phyloP scores from a whole-genome alignment of 2,113 vertebrate species.

The Antennarius striatus region DNA sequence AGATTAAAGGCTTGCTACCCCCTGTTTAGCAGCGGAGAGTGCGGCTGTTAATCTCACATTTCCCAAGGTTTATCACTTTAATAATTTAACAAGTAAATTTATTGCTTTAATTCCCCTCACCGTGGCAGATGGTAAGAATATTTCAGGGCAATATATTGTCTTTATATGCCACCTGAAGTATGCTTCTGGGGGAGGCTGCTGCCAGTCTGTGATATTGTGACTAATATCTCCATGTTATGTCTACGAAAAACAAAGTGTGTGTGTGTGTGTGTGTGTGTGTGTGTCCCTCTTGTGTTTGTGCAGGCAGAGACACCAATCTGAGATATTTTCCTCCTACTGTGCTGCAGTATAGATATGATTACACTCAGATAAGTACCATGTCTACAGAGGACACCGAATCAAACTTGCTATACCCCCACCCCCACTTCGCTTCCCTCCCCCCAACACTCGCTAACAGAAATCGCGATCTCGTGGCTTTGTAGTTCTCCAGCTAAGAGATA shows the following conservation, averaged over 20 bases:
- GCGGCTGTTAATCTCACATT: constrained; percentile 55
- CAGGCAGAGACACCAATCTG: constrained; percentile 37
- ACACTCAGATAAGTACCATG: constrained; percentile 60
- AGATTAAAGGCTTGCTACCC: constrained; percentile 30
- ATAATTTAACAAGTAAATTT: constrained; percentile 77
- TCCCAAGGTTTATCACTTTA: constrained; percentile 70
- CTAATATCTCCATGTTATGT: constrained; percentile 75
- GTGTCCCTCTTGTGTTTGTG: not conserved
- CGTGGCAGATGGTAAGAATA: constrained; percentile 57
- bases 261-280: constrained; percentile 23
- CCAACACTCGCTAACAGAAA: constrained; percentile 36
- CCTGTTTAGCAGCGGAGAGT: constrained; percentile 19
- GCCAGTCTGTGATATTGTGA: constrained; percentile 76
- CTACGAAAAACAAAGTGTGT: constrained; percentile 66
- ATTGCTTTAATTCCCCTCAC: constrained; percentile 77
- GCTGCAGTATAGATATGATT: constrained; percentile 66
- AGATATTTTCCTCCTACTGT: constrained; percentile 54
- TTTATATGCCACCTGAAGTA: constrained; percentile 70
- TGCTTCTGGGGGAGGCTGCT: constrained; percentile 64
- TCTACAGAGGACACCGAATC: constrained; percentile 56
- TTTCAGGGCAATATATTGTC: constrained; percentile 73
- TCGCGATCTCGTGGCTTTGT: constrained; percentile 45
- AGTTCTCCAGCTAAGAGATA: constrained; percentile 66
- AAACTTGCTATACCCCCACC: constrained; percentile 36
- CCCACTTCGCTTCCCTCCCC: constrained; percentile 2